Base-by-base conservation (phyloP, 2,113 vertebrate genomes). In the Synchiropus splendidus region DNA sequence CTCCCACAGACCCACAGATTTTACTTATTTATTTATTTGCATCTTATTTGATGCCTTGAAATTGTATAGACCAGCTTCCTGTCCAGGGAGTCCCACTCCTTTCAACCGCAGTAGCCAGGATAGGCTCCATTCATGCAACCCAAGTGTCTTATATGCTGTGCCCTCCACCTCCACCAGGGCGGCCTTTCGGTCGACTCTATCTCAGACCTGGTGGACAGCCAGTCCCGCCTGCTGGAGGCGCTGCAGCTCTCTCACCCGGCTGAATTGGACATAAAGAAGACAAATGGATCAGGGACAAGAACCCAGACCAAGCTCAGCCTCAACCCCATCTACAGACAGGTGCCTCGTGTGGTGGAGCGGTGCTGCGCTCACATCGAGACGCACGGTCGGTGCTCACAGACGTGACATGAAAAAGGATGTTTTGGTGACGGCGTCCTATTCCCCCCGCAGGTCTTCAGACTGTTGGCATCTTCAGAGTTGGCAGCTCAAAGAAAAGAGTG, bases 121-220 rank as follows among this genome's bases (percentile, higher is more conserved):
- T n/a, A n/a, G n/a, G n/a, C n/a, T n/a, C n/a, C n/a, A n/a, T n/a
- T n/a, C n/a, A n/a, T n/a, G n/a, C n/a, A n/a, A n/a, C n/a, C n/a
- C n/a, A n/a, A n/a, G n/a, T n/a, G n/a, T n/a, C n/a, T n/a, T n/a
- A n/a, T n/a, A n/a, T n/a, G n/a, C n/a, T n/a, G n/a, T n/a, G n/a
- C n/a, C n/a, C 16, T 16, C 18, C 16, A 12, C 3, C 11, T 13
- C 2, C 13, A 27, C 0, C 68, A 97, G 92, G 92, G 91, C 1
- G 94, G 87, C 0, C 56, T 97, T 51, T 97, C 88, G 0, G 91
- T 90, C 18, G 92, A 97, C 70, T 94, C 82, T 64, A 87, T 94
- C 70, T 76, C 86, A 0, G 94, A 97, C 48, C 73, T 97, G 31
- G 88, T 92, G 0, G 88, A 88, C 31, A 90, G 89, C 18, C 35